These are phyloP conservation scores for Conops quadrifasciatus DNA, from an alignment of 2,888 invertebrate genomes.

Conservation along the genomic window DNA sequence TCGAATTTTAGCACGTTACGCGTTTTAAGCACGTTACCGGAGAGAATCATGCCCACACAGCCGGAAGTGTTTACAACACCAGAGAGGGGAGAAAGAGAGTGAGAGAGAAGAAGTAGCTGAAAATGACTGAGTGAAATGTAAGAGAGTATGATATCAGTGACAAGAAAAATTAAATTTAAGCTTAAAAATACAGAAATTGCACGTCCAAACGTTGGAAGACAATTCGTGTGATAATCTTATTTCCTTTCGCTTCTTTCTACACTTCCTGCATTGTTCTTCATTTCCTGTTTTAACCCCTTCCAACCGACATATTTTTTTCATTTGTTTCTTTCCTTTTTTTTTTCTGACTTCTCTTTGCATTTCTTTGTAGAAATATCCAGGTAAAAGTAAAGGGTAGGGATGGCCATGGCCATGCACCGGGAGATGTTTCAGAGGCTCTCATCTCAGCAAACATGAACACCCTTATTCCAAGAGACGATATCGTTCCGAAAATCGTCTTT, in stretches of 20 bases:
- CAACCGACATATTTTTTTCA: too few species aligned
- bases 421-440: too few species aligned
- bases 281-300: too few species aligned
- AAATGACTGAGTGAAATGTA: constrained; percentile 9
- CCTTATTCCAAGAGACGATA: too few species aligned
- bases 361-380: too few species aligned
- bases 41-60: neutral
- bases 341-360: too few species aligned
- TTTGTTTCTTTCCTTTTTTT: too few species aligned
- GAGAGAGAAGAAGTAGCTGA: neutral
- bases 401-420: too few species aligned
- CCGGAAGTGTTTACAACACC: constrained; percentile 21
- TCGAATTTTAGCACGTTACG: constrained; percentile 3
- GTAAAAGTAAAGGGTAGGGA: neutral
- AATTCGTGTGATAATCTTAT: neutral
- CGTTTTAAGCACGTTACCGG: constrained; percentile 31
- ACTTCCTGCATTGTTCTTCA: too few species aligned
- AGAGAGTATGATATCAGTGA: constrained; percentile 6
- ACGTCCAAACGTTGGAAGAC: constrained; percentile 15
- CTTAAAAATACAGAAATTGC: constrained; percentile 20
- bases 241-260: too few species aligned
- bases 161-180: constrained; percentile 4
- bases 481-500: too few species aligned
- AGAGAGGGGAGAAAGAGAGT: neutral
- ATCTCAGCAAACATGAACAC: too few species aligned